These are phyloP conservation scores for Dolomedes plantarius DNA, from an alignment of 2,888 invertebrate genomes.

Conservation along the genomic window DNA sequence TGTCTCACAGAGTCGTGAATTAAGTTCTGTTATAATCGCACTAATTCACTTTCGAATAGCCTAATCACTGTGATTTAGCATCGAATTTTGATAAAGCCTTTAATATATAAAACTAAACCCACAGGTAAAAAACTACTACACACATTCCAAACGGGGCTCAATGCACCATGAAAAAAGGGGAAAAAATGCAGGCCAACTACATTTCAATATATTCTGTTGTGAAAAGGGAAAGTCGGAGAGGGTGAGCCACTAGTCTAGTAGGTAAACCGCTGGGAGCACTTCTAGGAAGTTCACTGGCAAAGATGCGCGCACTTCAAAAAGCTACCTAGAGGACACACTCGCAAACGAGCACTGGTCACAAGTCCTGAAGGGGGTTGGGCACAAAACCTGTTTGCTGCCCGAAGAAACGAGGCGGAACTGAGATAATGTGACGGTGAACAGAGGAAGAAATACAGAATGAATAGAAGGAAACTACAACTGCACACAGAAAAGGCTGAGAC, in stretches of 20 bases:
- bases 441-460: slow-evolving; percentile 11
- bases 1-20: no score
- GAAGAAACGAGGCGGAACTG: slow-evolving; percentile 49
- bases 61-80: no score
- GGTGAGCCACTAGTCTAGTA: slow-evolving; percentile 18
- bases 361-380: slow-evolving; percentile 5
- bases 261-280: slow-evolving; percentile 18
- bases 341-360: slow-evolving; percentile 5
- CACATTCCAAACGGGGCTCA: no score
- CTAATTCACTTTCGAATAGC: no score
- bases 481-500: neutral
- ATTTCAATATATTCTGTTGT: no score
- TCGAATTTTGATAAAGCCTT: no score
- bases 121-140: no score
- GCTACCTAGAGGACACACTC: slow-evolving; percentile 9
- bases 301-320: neutral
- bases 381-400: slow-evolving; percentile 54
- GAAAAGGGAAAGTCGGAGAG: neutral
- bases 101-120: no score
- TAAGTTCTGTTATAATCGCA: no score
- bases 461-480: neutral
- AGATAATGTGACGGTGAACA: slow-evolving; percentile 20
- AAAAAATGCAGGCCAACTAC: no score
- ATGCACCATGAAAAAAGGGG: no score
- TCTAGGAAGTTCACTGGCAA: slow-evolving; percentile 27